Percentiles rank a stretch among this genome's conserved stretches.
phyloP scores from a whole-genome alignment of 53 echinoderm and acorn worm genomes.

The Antedon mediterranea region DNA sequence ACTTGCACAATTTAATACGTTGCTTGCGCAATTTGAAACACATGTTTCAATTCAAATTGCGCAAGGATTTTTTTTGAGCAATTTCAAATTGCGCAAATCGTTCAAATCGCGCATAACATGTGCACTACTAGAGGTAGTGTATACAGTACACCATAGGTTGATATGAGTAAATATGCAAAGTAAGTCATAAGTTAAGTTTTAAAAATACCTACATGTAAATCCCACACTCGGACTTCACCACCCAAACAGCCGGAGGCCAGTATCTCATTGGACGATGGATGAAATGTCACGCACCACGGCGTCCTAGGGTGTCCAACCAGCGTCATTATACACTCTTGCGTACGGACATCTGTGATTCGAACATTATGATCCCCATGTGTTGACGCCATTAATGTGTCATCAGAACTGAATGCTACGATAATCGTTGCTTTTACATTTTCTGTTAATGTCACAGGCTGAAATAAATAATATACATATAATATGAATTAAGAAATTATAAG shows the following conservation, averaged over 20 bases:
- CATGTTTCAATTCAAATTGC: too few relatives aligned
- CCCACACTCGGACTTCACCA: constrained; percentile 93
- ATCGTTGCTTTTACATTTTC: constrained; percentile 61
- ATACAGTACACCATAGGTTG: too few relatives aligned
- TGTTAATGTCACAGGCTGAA: constrained; percentile 38
- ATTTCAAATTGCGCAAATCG: too few relatives aligned
- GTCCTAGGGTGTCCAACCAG: constrained; percentile 83
- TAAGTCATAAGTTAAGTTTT: too few relatives aligned
- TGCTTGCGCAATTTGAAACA: too few relatives aligned
- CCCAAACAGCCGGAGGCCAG: constrained; percentile 90
- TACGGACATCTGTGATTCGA: constrained; percentile 51
- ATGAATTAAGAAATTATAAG: neutral
- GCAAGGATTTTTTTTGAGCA: too few relatives aligned
- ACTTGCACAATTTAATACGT: too few relatives aligned
- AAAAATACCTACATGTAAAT: constrained; percentile 70
- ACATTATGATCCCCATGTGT: constrained; percentile 86
- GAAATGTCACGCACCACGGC: constrained; percentile 90
- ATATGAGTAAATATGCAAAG: too few relatives aligned
- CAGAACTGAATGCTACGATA: constrained; percentile 74
- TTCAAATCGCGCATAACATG: too few relatives aligned
- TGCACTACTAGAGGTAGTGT: too few relatives aligned
- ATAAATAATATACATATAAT: neutral
- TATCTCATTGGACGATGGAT: constrained; percentile 83
- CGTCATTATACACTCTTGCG: constrained; percentile 60
- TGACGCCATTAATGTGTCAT: constrained; percentile 69